These are phyloP conservation scores for Machaerirhynchus nigripectus DNA, from an alignment of 2,113 vertebrate species.

Conservation along the genomic window DNA sequence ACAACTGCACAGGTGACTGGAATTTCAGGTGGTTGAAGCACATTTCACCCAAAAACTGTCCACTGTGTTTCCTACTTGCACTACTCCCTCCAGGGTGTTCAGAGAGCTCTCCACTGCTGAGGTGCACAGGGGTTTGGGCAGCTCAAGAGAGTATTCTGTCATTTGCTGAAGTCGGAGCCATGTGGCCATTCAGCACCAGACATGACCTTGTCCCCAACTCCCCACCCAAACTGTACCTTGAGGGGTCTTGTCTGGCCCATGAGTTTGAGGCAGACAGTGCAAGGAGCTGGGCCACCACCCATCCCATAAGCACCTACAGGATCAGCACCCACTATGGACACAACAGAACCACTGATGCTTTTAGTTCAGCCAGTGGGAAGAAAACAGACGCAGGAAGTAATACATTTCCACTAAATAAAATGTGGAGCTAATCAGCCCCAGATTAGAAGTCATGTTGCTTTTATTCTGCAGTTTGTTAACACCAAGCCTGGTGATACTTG, in stretches of 20 bases:
- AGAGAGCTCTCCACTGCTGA: not conserved
- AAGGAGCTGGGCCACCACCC: not conserved
- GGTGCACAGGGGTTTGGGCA: not conserved
- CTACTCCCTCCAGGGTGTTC: not conserved
- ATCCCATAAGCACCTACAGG: not conserved
- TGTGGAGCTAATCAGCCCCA: not conserved
- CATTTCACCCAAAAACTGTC: not conserved
- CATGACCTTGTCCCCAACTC: not conserved
- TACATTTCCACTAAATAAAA: not conserved
- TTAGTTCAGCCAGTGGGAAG: not conserved
- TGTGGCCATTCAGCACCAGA: not conserved
- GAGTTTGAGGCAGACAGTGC: accelerated
- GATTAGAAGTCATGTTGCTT: not conserved
- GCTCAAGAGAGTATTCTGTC: not conserved
- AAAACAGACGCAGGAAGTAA: not conserved
- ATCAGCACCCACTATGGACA: not conserved
- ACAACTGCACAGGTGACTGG: not conserved
- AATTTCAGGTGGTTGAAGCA: not conserved
- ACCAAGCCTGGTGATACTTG: not conserved
- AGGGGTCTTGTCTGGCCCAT: not conserved
- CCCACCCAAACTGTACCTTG: not conserved
- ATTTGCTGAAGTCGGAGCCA: not conserved
- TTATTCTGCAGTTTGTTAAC: not conserved
- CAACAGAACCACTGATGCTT: not conserved
- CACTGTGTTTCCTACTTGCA: not conserved